Evolutionary conservation across 2,113 vertebrate genomes (phyloP).

Genomic region (Pao palembangensis): DNA sequence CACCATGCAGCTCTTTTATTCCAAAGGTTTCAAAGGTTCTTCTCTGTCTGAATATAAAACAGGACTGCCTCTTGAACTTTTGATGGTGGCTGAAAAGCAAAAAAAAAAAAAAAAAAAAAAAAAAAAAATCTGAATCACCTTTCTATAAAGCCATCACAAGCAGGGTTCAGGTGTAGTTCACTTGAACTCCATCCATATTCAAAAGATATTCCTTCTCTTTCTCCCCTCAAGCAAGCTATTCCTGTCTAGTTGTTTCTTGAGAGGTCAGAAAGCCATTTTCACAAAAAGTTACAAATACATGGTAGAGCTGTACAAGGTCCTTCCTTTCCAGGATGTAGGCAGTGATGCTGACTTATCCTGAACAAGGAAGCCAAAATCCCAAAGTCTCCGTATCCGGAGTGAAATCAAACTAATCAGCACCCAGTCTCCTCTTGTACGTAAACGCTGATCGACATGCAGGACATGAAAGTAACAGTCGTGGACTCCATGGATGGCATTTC

Average conservation of each 20-base stretch:
- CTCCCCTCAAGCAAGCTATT: conserved; percentile 47
- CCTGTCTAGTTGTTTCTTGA: conserved; percentile 35
- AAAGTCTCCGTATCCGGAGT: conserved; percentile 10
- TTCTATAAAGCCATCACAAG: conserved; percentile 76
- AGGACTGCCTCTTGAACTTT: conserved; percentile 76
- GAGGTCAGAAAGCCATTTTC: conserved; percentile 31
- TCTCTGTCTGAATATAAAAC: conserved; percentile 77
- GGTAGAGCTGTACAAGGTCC: conserved; percentile 38
- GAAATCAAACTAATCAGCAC: conserved; percentile 45
- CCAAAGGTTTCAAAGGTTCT: conserved; percentile 78
- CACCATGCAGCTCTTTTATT: conserved; percentile 72
- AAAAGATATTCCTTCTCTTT: conserved; percentile 47
- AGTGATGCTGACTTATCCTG: conserved; percentile 15
- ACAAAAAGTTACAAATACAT: conserved; percentile 47
- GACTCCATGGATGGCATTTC: conserved; percentile 14
- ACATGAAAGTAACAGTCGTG: conserved; percentile 41
- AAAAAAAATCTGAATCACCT: conserved; percentile 70
- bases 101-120: too few species aligned
- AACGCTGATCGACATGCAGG: conserved; percentile 33
- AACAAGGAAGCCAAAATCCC: conserved; percentile 29
- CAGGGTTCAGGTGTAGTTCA: conserved; percentile 80
- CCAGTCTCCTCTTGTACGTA: conserved; percentile 32
- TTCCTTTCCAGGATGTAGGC: conserved; percentile 14
- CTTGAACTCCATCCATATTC: conserved; percentile 71
- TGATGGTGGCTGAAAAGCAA: conserved; percentile 75